These are phyloP conservation scores for Typhlichthys eigenmanni DNA, from an alignment of 2,797 vertebrate species.

Conservation along the genomic window DNA sequence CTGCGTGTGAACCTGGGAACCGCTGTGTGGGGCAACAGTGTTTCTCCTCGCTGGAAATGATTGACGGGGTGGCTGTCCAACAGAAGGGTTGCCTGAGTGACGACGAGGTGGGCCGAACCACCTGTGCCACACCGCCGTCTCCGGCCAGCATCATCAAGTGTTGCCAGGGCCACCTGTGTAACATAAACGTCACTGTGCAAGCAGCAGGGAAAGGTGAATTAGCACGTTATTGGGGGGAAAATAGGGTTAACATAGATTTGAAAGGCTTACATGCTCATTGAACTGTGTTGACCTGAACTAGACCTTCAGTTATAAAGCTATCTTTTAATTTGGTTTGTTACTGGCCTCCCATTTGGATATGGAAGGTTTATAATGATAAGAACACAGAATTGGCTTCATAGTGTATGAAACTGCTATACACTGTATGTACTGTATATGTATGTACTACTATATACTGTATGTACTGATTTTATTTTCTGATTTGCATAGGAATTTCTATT, in stretches of 20 bases:
- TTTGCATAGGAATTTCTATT: too few species aligned
- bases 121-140: slow-evolving; percentile 86
- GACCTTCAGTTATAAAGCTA: neutral
- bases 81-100: slow-evolving; percentile 95
- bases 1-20: slow-evolving; percentile 78
- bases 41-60: slow-evolving; percentile 88
- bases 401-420: too few species aligned
- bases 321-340: neutral
- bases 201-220: slow-evolving; percentile 86
- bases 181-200: slow-evolving; percentile 91
- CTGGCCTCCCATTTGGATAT: neutral
- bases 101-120: slow-evolving; percentile 88
- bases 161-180: slow-evolving; percentile 96
- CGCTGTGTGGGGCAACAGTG: slow-evolving; percentile 91
- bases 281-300: too few species aligned
- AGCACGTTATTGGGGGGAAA: slow-evolving; percentile 37
- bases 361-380: neutral
- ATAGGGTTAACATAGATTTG: too few species aligned
- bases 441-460: too few species aligned
- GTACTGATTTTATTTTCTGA: too few species aligned
- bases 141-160: slow-evolving; percentile 87
- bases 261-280: slow-evolving; percentile 22
- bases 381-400: neutral
- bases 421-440: too few species aligned
- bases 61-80: slow-evolving; percentile 82